These are phyloP conservation scores for Stichopus chloronotus DNA, from an alignment of 35 echinoderm and acorn worm genomes.

Conservation along the genomic window DNA sequence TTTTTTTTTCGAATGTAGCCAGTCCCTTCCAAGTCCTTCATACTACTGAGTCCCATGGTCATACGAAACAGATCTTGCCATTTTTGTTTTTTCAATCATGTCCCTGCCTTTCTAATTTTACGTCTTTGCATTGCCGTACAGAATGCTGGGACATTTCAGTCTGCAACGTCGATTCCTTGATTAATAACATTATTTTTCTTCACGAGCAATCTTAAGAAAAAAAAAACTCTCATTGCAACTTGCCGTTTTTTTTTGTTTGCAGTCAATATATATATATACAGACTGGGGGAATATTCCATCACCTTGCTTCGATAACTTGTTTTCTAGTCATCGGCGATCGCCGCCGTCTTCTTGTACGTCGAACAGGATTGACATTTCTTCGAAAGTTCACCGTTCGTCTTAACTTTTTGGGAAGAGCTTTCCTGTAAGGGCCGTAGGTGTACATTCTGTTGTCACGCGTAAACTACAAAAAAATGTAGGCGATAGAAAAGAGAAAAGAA, in stretches of 20 bases:
- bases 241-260: not conserved
- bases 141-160: no score
- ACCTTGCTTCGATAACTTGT: not conserved
- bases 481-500: no score
- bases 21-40: no score
- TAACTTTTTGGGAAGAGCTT: not conserved
- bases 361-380: not conserved
- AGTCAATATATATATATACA: not conserved
- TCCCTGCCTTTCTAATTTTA: no score
- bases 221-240: not conserved
- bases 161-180: no score
- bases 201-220: not conserved
- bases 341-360: not conserved
- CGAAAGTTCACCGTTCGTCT: not conserved
- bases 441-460: not conserved
- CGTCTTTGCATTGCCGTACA: no score
- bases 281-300: not conserved
- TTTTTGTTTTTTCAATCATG: no score
- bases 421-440: not conserved
- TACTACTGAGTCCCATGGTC: no score
- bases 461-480: not conserved
- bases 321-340: not conserved
- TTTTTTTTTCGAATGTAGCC: no score
- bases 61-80: no score
- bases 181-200: not conserved